Percentiles rank a stretch among this genome's conserved stretches.
Conservation (phyloP, 2,888 invertebrate genomes). For the Melinaea marsaeus region DNA sequence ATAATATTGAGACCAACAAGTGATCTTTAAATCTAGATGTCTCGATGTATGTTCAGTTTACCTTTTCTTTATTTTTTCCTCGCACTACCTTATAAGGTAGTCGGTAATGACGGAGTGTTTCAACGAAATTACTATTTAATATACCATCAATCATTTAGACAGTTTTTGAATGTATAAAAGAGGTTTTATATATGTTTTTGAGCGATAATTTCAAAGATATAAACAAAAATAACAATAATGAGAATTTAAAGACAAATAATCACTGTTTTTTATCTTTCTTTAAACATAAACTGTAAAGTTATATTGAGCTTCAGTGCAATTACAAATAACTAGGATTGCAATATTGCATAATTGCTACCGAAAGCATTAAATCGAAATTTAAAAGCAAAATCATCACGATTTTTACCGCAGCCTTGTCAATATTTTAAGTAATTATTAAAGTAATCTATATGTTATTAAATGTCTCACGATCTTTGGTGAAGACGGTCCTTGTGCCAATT, state of each 20-base stretch:
- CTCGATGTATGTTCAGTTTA: slow-evolving; percentile 5
- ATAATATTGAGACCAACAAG: slow-evolving; percentile 18
- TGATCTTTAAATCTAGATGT: slow-evolving; percentile 24
- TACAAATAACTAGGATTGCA: neutral
- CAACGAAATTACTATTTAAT: neutral
- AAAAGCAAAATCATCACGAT: neutral
- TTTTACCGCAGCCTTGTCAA: neutral
- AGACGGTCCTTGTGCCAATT: slow-evolving; percentile 7
- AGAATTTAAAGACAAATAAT: neutral
- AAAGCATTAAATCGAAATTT: neutral
- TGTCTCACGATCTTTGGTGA: neutral
- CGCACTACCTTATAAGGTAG: neutral
- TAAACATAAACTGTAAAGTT: neutral
- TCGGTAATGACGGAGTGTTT: neutral
- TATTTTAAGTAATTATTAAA: neutral
- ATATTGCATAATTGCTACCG: neutral
- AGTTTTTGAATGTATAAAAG: too few relatives aligned
- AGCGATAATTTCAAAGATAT: too few relatives aligned
- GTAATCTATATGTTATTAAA: neutral
- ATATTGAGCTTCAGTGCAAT: neutral
- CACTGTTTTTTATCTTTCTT: neutral
- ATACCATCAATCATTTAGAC: neutral
- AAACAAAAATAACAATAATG: neutral
- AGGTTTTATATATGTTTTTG: too few relatives aligned
- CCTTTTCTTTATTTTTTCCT: slow-evolving; percentile 2